Evolutionary conservation across 1,140 invertebrate species (phyloP).

Genomic region (Seison nebaliae): DNA sequence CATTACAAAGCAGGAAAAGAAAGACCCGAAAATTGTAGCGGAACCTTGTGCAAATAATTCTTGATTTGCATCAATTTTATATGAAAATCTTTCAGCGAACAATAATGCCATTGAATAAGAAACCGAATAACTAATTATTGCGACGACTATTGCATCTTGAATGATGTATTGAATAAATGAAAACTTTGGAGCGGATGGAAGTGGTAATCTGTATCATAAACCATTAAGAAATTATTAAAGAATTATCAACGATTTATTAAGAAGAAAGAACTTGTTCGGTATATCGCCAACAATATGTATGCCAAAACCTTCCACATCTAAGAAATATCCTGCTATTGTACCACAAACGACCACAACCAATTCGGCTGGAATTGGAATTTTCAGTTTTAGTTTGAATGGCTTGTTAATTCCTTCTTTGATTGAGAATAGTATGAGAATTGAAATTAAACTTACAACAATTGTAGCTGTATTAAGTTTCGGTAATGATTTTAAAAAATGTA

Average conservation of each 20-base stretch:
- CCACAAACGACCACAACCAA: constrained; percentile 16
- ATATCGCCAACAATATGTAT: constrained; percentile 17
- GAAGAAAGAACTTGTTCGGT: constrained; percentile 29
- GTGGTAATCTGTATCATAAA: not conserved
- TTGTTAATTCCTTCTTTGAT: no score
- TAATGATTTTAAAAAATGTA: no score
- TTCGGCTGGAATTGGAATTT: not conserved
- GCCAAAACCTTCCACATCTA: constrained; percentile 16
- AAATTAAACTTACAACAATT: no score
- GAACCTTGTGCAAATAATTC: constrained; percentile 18
- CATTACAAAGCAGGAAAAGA: constrained; percentile 17
- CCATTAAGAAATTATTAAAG: no score
- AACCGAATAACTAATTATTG: constrained; percentile 27
- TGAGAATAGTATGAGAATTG: no score
- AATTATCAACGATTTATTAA: no score
- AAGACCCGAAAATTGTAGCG: constrained; percentile 16
- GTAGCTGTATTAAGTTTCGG: no score
- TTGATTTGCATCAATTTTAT: constrained; percentile 29
- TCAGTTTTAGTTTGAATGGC: no score
- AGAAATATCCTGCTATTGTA: constrained; percentile 17
- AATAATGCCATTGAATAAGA: constrained; percentile 30
- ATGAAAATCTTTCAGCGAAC: constrained; percentile 28
- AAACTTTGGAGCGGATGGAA: constrained; percentile 16
- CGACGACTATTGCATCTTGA: constrained; percentile 22
- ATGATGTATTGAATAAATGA: constrained; percentile 17